Percentiles rank a stretch among this genome's conserved stretches.
These are phyloP conservation scores for Criorhina ranunculi DNA, from an alignment of 2,888 invertebrate genomes.

Conservation along the genomic window DNA sequence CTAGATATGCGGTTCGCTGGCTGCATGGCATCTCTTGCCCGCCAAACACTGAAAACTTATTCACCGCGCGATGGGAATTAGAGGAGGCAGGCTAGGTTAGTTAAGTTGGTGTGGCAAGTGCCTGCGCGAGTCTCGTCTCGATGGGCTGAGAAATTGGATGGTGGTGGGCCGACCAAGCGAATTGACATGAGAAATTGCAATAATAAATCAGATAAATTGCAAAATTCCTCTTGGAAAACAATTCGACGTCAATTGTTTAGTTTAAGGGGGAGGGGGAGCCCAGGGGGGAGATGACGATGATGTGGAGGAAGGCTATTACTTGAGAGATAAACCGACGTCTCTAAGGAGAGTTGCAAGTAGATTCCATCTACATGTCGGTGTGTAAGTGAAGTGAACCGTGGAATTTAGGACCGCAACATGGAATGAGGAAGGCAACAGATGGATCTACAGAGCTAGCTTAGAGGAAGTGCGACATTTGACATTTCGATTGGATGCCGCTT, in stretches of 20 bases:
- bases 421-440: too few species aligned
- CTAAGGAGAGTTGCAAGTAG: conserved; percentile 7
- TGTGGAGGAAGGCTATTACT: conserved; percentile 57
- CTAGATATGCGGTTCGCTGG: conserved; percentile 59
- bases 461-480: too few species aligned
- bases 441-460: too few species aligned
- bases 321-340: conserved; percentile 42
- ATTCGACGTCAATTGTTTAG: conserved; percentile 73
- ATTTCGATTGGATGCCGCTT: too few species aligned
- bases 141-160: conserved; percentile 73
- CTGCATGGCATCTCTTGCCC: conserved; percentile 55
- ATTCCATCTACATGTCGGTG: conserved; percentile 35
- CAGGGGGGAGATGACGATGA: conserved; percentile 36
- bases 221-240: conserved; percentile 75
- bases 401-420: conserved; percentile 3
- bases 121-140: conserved; percentile 46
- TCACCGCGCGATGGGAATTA: conserved; percentile 58
- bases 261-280: conserved; percentile 15
- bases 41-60: conserved; percentile 21
- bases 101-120: conserved; percentile 63
- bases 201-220: conserved; percentile 76
- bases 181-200: conserved; percentile 77
- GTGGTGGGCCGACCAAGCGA: conserved; percentile 43
- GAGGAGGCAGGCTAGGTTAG: conserved; percentile 61
- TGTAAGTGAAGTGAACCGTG: conserved; percentile 17